These are phyloP conservation scores for Endomychus coccineus DNA, from an alignment of 2,888 invertebrate species.

Conservation along the genomic window DNA sequence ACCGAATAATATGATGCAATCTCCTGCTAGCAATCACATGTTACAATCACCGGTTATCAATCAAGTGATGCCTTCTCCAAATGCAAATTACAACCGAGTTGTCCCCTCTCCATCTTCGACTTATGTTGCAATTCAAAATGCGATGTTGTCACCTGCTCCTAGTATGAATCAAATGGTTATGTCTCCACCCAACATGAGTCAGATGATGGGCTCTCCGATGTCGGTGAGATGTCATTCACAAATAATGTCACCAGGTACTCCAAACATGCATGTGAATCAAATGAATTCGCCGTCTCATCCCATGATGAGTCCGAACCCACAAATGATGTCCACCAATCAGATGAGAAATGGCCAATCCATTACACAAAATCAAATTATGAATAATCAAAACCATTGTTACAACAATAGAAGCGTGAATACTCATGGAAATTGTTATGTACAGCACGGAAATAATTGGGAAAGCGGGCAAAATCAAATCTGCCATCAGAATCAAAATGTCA, in stretches of 20 bases:
- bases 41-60: slow-evolving; percentile 20
- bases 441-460: slow-evolving; percentile 30
- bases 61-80: slow-evolving; percentile 20
- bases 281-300: slow-evolving; percentile 24
- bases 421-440: slow-evolving; percentile 32
- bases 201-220: slow-evolving; percentile 29
- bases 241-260: slow-evolving; percentile 24
- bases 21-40: slow-evolving; percentile 30
- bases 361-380: slow-evolving; percentile 10
- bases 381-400: slow-evolving; percentile 9
- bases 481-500: slow-evolving; percentile 21
- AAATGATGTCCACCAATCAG: slow-evolving; percentile 20
- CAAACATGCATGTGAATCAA: slow-evolving; percentile 16
- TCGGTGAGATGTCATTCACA: slow-evolving; percentile 34
- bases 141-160: slow-evolving; percentile 29
- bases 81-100: slow-evolving; percentile 18
- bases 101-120: slow-evolving; percentile 20
- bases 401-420: slow-evolving; percentile 9
- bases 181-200: slow-evolving; percentile 27
- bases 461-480: slow-evolving; percentile 25
- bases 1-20: slow-evolving; percentile 28
- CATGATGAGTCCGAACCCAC: slow-evolving; percentile 24
- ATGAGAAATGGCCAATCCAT: slow-evolving; percentile 6
- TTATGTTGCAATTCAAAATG: too few relatives aligned
- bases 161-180: slow-evolving; percentile 19